phyloP scores from a whole-genome alignment of 2,113 vertebrate genomes.

The Forbesichthys agassizii region DNA sequence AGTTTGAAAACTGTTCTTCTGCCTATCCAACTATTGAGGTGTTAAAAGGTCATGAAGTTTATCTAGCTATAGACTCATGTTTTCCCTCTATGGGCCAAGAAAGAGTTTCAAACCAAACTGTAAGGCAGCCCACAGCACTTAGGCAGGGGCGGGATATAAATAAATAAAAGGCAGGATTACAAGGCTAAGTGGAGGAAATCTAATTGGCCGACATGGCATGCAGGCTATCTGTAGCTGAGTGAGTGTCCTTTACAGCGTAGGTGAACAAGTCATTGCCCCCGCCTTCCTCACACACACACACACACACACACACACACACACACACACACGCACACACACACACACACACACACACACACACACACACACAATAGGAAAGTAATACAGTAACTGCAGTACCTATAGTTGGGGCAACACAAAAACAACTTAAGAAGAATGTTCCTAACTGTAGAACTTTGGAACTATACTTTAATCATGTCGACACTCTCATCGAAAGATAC shows the following conservation, averaged over 20 bases:
- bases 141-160: slow-evolving; percentile 42
- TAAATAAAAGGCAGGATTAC: slow-evolving; percentile 73
- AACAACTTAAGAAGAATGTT: too few species aligned
- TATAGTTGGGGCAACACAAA: too few species aligned
- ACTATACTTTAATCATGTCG: too few species aligned
- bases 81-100: slow-evolving; percentile 22
- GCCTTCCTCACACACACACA: not conserved
- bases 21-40: too few species aligned
- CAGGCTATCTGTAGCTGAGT: slow-evolving; percentile 35
- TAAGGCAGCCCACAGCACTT: slow-evolving; percentile 55
- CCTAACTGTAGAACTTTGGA: too few species aligned
- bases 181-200: slow-evolving; percentile 70
- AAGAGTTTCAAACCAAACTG: slow-evolving; percentile 36
- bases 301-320: not conserved
- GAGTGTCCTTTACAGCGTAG: slow-evolving; percentile 37
- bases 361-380: slow-evolving; percentile 16
- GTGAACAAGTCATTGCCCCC: slow-evolving; percentile 13
- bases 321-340: slow-evolving; percentile 7
- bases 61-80: too few species aligned
- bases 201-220: slow-evolving; percentile 66
- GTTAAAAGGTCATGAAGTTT: too few species aligned
- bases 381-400: not conserved
- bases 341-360: slow-evolving; percentile 1
- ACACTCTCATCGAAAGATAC: too few species aligned
- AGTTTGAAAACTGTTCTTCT: too few species aligned